A percentile compares a stretch with the other conserved stretches of the same genome.
phyloP scores from a whole-genome alignment of 2,888 invertebrate genomes.

The Meiosimyza decipiens region DNA sequence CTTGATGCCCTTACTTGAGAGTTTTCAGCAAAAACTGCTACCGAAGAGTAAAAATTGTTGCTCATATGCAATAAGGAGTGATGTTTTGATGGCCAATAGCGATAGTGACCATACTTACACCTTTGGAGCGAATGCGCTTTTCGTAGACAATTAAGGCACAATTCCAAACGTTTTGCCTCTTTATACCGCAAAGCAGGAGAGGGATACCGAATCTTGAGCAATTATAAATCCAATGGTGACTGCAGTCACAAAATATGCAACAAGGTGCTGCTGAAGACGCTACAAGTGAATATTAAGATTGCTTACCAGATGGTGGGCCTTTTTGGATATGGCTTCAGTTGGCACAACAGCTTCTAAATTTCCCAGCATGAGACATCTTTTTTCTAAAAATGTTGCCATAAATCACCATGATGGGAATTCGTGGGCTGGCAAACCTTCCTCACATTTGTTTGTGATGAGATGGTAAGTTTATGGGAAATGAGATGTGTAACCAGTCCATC shows the following conservation, averaged over 20 bases:
- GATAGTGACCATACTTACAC: slow-evolving; percentile 41
- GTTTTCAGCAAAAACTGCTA: not conserved
- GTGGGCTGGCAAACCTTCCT: slow-evolving; percentile 26
- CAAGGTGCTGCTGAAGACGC: not conserved
- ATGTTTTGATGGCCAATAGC: slow-evolving; percentile 39
- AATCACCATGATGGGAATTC: slow-evolving; percentile 31
- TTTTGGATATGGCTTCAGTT: slow-evolving; percentile 12
- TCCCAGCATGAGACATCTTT: slow-evolving; percentile 31
- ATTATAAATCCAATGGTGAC: slow-evolving; percentile 25
- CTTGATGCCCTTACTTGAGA: not conserved
- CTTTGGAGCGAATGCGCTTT: slow-evolving; percentile 38
- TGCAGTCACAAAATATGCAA: slow-evolving; percentile 33
- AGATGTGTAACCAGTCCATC: slow-evolving; percentile 36
- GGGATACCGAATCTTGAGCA: slow-evolving; percentile 30
- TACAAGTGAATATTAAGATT: slow-evolving; percentile 29
- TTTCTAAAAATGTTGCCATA: slow-evolving; percentile 34
- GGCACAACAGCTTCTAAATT: slow-evolving; percentile 29
- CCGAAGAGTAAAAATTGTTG: not conserved
- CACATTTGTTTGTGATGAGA: slow-evolving; percentile 36
- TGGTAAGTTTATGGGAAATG: slow-evolving; percentile 35
- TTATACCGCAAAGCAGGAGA: slow-evolving; percentile 28
- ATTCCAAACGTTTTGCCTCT: slow-evolving; percentile 32
- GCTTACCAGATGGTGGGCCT: not conserved
- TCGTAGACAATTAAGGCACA: slow-evolving; percentile 45
- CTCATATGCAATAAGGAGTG: slow-evolving; percentile 41